Evolutionary conservation across 2,113 vertebrate genomes (phyloP), one percentile per base, ranked within the genome.

Genomic region (Melanocharis versteri): DNA sequence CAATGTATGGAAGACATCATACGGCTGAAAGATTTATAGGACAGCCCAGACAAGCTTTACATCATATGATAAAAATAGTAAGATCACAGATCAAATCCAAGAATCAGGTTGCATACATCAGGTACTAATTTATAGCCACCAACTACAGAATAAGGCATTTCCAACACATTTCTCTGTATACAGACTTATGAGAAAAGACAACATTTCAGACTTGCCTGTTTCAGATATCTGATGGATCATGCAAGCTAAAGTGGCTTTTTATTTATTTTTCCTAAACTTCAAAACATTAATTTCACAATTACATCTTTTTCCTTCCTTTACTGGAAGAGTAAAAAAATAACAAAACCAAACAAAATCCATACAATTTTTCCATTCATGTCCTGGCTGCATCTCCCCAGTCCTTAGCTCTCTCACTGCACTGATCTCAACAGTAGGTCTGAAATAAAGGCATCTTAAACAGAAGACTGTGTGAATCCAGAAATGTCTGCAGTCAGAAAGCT

Each of bases 401-500:
- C 56, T 93, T 50, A 30, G 40, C n/a, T 50, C 42, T 54, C 42
- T 78, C 13, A 6, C 70, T 33, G 54, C 75, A 58, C 4, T 62
- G 66, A 90, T 84, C 92, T 90, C 90, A 92, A 90, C 48, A 76
- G 96, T 19, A 83, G 93, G 89, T 91, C 86, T 95, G 57, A 94
- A 93, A 95, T 95, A 90, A 90, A 95, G 84, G 91, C 84, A 91
- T 94, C 92, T 89, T 81, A 64, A 89, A 90, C 10, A 86, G 80
- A 85, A 89, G 87, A 56, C 87, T 85, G 2, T 77, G 91, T 73
- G 83, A 96, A 92, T 91, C 97, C 97, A 98, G 97, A 97, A 98
- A 98, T 79, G 97, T 97, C 98, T 97, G 98, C 98, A 96, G 95
- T 47, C 94, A 95, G 89, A 97, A 89, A 91, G 93, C 92, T 96